Conservation (phyloP, 2,797 vertebrate species). For the Notolabrus celidotus region DNA sequence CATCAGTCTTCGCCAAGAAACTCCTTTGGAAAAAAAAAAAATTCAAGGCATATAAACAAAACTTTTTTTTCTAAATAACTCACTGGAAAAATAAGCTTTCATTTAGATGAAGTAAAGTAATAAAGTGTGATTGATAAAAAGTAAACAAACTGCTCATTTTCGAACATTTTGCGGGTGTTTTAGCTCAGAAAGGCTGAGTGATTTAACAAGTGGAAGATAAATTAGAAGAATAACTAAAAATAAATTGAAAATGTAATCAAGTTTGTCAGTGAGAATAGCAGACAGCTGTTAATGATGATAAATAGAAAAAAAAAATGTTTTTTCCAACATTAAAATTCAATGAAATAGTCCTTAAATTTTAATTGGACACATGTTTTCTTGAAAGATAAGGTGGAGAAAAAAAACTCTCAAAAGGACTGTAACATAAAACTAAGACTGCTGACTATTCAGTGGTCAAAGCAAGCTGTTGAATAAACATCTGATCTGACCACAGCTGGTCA, state of each 20-base stretch:
- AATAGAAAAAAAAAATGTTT: too few species aligned
- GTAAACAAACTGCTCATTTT: background rate
- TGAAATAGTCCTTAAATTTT: too few species aligned
- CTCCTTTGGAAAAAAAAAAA: background rate
- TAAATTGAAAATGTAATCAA: too few species aligned
- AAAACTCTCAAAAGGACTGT: background rate
- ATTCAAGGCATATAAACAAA: background rate
- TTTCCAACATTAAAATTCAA: too few species aligned
- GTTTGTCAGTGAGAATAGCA: too few species aligned
- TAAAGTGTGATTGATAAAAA: background rate
- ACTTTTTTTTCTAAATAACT: too few species aligned
- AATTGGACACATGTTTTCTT: too few species aligned
- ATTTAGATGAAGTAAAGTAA: background rate
- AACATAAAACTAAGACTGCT: too few species aligned
- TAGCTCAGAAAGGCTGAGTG: background rate
- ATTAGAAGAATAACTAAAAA: too few species aligned
- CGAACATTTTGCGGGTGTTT: background rate
- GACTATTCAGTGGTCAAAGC: background rate
- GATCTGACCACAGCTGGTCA: background rate
- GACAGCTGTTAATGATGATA: too few species aligned
- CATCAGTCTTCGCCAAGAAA: background rate
- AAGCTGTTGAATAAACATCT: conserved; percentile 40
- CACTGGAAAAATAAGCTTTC: background rate
- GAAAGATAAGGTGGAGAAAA: too few species aligned
- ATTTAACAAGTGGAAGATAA: background rate